Base-by-base conservation (phyloP, 2,797 vertebrate species). In the Zenarchopterus dispar region DNA sequence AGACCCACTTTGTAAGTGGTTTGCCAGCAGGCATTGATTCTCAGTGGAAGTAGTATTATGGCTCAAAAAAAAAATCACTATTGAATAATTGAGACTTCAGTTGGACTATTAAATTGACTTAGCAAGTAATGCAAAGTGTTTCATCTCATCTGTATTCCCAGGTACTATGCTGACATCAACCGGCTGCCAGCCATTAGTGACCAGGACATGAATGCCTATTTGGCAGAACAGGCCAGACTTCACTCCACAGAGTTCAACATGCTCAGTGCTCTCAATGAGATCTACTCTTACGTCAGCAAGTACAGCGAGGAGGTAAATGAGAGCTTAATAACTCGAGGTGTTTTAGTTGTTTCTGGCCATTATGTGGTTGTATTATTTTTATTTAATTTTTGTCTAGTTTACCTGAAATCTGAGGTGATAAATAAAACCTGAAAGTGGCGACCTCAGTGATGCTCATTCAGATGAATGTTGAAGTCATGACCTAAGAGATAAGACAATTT, bases 151-250 rank as follows among this genome's bases (percentile, higher is more conserved):
- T 73, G 50, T 53, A 4, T 84, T 52, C 58, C 43, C 92, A 99
- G 97, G 94, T 99, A 99, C 93, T 99, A 99, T 13, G 96, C 97
- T 0, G 97, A 99, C 88, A 99, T 99, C 19, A 94, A 94, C 92
- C 96, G 96, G 80, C 95, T 99, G 49, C 96, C 97, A 0, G 97
- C 97, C 83, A 98, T 99, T 88, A 98, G 97, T 0, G 97, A 99
- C 93, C 97, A 99, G 92, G 97, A 99, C 91, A 99, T 99, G 97
- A 99, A 98, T 0, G 97, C 97, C 55, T 99, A 99, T 92, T 93
- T 99, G 85, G 97, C 97, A 0, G 97, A 99, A 84, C 97, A 99
- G 90, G 98, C 97, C 1, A 94, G 97, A 60, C 94, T 99, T 67
- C 97, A 99, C 77, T 93, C 95, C 1, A 85, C 88, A 2, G 97